Evolutionary conservation across 2,888 invertebrate genomes (phyloP), one percentile per base, ranked within the genome.

Genomic region (Pristionchus maxplancki): DNA sequence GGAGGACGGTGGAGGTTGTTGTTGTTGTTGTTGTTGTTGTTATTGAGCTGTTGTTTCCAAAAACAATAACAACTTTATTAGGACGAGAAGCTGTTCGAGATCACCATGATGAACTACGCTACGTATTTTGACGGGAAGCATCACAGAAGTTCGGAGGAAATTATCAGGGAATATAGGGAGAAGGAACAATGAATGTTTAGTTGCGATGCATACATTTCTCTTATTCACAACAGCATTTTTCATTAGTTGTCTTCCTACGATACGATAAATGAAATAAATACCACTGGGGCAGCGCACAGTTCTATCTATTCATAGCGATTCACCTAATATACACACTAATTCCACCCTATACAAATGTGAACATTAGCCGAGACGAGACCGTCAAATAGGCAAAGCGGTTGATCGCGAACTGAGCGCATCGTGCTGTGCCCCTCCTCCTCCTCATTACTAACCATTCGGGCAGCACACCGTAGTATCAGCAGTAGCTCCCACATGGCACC

Each of bases 401-500:
- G n/a, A n/a, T n/a, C n/a, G n/a, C n/a, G n/a, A n/a, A n/a, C n/a
- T n/a, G n/a, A n/a, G n/a, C n/a, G n/a, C n/a, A n/a, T n/a, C n/a
- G n/a, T n/a, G n/a, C n/a, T n/a, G n/a, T n/a, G n/a, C n/a, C n/a
- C n/a, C n/a, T n/a, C n/a, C n/a, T n/a, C n/a, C n/a, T n/a, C n/a
- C n/a, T n/a, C n/a, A n/a, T n/a, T n/a, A n/a, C 71, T 81, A 8
- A 93, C 93, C 92, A 89, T 93, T 93, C 6, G 93, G 93, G 89
- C 94, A 94, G 90, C 94, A 94, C 0, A 94, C 93, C 5, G 94
- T 93, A 0, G 94, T 93, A 58, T 93, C 93, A 6, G 90, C 88
- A 13, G 90, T 91, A 34, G 89, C 91, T 71, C 94, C 94, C 37
- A 93, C 88, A 11, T 58, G 58, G 58, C n/a, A 24, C 24, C 24